Evolutionary conservation across 2,113 vertebrate species (phyloP), one percentile per base, ranked within the genome.

Genomic region (Xiphophorus maculatus): DNA sequence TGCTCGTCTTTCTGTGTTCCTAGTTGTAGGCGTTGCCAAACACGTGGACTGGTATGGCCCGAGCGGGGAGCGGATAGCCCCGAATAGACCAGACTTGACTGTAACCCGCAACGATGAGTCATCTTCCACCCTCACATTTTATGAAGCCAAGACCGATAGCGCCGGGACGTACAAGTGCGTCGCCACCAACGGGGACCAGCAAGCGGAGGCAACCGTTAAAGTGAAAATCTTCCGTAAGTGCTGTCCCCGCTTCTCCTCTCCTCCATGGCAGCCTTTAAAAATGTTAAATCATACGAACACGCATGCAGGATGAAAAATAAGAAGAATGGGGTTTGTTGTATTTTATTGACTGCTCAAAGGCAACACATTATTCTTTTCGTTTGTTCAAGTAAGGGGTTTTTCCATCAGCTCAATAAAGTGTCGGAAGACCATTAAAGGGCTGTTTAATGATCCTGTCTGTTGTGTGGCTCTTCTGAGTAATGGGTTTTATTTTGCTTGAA

Each of bases 11-110:
- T 37, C 30, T 90, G 15, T 86, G 65, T 44, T 71, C 65, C 69
- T 75, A 95, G 98, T 97, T 90, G 94, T 94, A 7, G 97, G 96
- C 5, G 96, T 96, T 82, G 96, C 95, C 88, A 96, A 95, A 87
- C 95, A 96, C 63, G 97, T 99, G 86, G 96, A 96, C 84, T 99
- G 98, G 98, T 98, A 96, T 75, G 96, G 96, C n/a, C 98, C 98
- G 5, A 96, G 87, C 0, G 97, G 98, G 0, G 96, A 98, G 83
- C 94, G 94, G 87, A 95, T 99, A 82, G 95, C 90, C 7, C 95
- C 94, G 0, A 96, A 95, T 93, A 95, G 96, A 77, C 96, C 96
- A 87, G 96, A 96, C 82, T 95, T 98, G 92, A 97, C 96, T 0
- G 97, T 97, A 77, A 94, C 95, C 67, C 95, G 94, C 35, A 97